Percentiles rank a stretch among this genome's conserved stretches.
Conservation (phyloP, 2,113 vertebrate species). For the Calonectris borealis region DNA sequence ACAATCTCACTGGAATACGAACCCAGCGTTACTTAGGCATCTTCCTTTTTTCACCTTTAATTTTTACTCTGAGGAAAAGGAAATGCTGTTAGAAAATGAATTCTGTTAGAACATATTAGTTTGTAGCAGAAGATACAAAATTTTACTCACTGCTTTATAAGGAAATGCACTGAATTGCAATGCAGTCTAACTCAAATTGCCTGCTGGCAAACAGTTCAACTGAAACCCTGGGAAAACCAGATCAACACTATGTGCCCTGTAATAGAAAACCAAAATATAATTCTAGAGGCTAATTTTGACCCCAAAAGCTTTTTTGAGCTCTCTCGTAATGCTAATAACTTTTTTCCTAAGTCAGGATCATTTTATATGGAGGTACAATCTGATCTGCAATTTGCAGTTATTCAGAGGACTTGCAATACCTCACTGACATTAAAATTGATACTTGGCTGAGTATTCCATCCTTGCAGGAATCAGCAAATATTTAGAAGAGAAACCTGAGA, state of each 20-base stretch:
- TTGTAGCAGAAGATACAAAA: background rate
- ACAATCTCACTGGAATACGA: background rate
- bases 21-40: background rate
- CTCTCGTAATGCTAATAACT: background rate
- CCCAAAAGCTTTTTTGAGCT: background rate
- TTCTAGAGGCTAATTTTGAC: slow-evolving; percentile 5
- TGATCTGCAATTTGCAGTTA: background rate
- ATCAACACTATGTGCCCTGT: background rate
- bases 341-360: background rate
- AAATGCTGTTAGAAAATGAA: background rate
- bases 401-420: background rate
- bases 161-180: background rate
- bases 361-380: background rate
- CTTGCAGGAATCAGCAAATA: background rate
- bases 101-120: background rate
- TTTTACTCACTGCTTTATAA: background rate
- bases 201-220: background rate
- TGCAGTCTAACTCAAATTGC: background rate
- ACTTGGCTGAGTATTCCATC: background rate
- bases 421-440: background rate
- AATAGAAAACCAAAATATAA: slow-evolving; percentile 33
- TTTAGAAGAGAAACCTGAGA: background rate
- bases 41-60: background rate
- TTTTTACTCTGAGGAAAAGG: background rate
- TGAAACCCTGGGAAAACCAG: slow-evolving; percentile 43